Evolutionary conservation across 1,140 invertebrate species (phyloP).

Genomic region (Drosophila burlai): DNA sequence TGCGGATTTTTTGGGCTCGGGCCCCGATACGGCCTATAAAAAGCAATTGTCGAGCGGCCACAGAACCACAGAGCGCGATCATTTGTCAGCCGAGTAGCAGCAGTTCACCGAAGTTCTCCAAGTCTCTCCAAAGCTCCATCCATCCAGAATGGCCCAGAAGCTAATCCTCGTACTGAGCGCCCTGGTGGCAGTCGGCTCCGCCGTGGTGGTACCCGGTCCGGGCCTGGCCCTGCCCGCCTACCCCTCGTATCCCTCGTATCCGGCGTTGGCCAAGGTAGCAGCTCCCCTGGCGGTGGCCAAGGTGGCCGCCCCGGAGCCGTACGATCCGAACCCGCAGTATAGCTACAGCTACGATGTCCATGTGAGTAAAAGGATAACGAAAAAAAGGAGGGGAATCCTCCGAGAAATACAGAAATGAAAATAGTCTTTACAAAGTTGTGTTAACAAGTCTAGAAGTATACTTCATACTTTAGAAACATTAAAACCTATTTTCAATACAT

Average conservation of each 20-base stretch:
- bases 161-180: constrained; percentile 72
- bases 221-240: constrained; percentile 59
- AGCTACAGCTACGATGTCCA: constrained; percentile 87
- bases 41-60: constrained; percentile 76
- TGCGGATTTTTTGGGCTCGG: constrained; percentile 65
- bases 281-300: constrained; percentile 76
- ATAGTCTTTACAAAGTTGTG: no score
- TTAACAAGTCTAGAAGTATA: background rate
- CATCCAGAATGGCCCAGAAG: constrained; percentile 73
- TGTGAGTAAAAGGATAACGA: constrained; percentile 72
- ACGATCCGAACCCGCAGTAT: constrained; percentile 87
- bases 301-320: constrained; percentile 85
- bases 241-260: constrained; percentile 56
- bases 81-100: constrained; percentile 79
- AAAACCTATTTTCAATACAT: background rate
- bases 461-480: background rate
- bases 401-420: background rate
- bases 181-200: constrained; percentile 65
- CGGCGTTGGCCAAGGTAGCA: constrained; percentile 67
- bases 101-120: constrained; percentile 25
- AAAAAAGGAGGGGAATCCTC: no score
- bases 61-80: constrained; percentile 83
- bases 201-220: constrained; percentile 76
- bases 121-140: background rate
- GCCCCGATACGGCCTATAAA: constrained; percentile 67